Evolutionary conservation across 2,797 vertebrate species (phyloP), one percentile per base, ranked within the genome.

Genomic region (Spinibarbus caldwelli): DNA sequence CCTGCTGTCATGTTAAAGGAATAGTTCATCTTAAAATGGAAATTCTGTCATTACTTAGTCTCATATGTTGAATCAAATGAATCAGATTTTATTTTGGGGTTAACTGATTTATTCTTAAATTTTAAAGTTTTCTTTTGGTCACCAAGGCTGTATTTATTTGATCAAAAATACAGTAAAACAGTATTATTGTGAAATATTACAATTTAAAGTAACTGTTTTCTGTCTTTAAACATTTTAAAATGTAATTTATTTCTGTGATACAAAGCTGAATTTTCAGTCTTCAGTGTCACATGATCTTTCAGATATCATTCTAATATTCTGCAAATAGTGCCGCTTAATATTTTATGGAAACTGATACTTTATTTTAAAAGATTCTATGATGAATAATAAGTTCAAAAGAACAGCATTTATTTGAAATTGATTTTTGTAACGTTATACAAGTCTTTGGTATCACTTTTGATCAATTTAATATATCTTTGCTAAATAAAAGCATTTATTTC

Each of bases 1-100:
- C 47, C 36, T 68, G n/a, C 59, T 83, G 82, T 66, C 57, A 66
- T 49, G 71, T 66, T 66, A 21, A 76, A 75, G 21, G 14, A 47
- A 47, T 2, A 54, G 31, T 36, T 54, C 47, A 76, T 34, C 47
- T 54, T 36, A 23, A 76, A 73, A 73, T 49, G 0, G 1, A 49
- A 73, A 21, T 31, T 21, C 41, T 79, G 59, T 78, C 17, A 8
- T 62, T 41, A 8, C 8, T n/a, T 36, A 5, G 7, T 38, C 23
- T 71, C 68, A 26, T 43, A 26, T 71, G 38, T 71, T 23, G 23
- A 45, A 45, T 26, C 38, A 4, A 43, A 26, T 26, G 0, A 6
- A 49, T 17, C 47, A 2, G 0, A 17, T 17, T 49, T 47, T 47
- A 47, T 47, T 47, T 47, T 47, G 45, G 45, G 10, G 41, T 43